Base-by-base conservation (phyloP, 2,113 vertebrate genomes). In the Nerophis ophidion region DNA sequence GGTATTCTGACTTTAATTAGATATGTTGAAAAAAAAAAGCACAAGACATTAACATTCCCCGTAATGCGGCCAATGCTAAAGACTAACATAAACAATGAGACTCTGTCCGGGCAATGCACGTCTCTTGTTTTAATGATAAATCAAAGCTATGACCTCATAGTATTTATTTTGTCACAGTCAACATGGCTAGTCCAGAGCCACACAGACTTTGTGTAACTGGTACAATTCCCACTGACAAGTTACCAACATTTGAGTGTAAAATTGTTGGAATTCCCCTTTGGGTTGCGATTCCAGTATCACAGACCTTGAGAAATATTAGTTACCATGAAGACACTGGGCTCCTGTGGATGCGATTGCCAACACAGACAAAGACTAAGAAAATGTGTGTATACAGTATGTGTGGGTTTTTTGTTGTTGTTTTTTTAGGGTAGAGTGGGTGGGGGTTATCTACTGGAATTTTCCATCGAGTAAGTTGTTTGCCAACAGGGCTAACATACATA, bases 371-470 rank as follows among this genome's bases (percentile, higher is more conserved):
- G 1, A 45, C 35, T 47, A 15, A 12, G 15, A 54, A 35, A 63
- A 35, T 42, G 53, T n/a, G 52, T 26, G 7, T 26, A 33, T 12
- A 12, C 3, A 19, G n/a, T 33, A 45, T 26, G 15, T 26, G 35
- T 17, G 36, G 26, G 15, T 17, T 40, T 55, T n/a, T 48, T 48
- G 14, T 48, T 47, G 57, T 7, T 56, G 35, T 35, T 52, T 35
- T 48, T 48, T 52, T 3, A 15, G 15, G 3, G 48, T 51, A 9
- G 6, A 5, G 49, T 5, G 49, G 49, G 26, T 16, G 49, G 17
- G 16, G 15, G 26, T 26, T 7, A 19, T 26, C 49, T 59, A 48
- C 57, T 77, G 77, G 81, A 86, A 88, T 85, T 82, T 84, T 84
- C 80, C 85, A 82, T 79, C 70, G 67, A 75, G 61, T 51, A 34